Evolutionary conservation across 2,888 invertebrate genomes (phyloP).

Genomic region (Argynnis bischoffii): DNA sequence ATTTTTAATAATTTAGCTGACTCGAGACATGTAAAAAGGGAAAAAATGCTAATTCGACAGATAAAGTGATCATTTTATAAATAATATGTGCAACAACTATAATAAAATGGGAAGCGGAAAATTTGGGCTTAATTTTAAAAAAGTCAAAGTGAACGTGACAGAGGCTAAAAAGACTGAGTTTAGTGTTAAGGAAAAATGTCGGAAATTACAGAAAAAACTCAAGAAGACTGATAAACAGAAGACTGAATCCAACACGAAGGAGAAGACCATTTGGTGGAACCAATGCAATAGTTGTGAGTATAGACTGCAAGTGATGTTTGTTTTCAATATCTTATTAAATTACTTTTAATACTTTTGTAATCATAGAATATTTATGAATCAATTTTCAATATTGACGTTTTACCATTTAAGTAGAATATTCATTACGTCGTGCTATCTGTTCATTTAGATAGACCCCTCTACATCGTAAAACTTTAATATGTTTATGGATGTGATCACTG

Average conservation of each 20-base stretch:
- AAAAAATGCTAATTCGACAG: conserved; percentile 44
- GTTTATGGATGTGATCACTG: neutral
- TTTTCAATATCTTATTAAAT: neutral
- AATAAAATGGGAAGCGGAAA: conserved; percentile 77
- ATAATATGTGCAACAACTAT: conserved; percentile 51
- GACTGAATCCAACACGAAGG: conserved; percentile 67
- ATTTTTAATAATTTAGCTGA: conserved; percentile 54
- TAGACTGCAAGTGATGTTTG: conserved; percentile 21
- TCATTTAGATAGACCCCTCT: too few species aligned
- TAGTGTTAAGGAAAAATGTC: conserved; percentile 77
- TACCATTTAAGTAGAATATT: neutral
- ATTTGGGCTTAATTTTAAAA: conserved; percentile 68
- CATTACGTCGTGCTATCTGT: neutral
- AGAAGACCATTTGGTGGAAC: conserved; percentile 80
- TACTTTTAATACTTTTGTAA: too few species aligned
- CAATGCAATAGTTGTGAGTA: conserved; percentile 77
- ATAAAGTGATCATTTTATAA: conserved; percentile 53
- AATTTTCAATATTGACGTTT: too few species aligned
- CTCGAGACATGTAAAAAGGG: conserved; percentile 38
- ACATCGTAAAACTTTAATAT: neutral
- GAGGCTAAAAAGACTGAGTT: conserved; percentile 67
- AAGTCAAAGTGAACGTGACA: conserved; percentile 68
- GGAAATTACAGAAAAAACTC: conserved; percentile 75
- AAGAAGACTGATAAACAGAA: conserved; percentile 78
- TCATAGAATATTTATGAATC: too few species aligned